Percentiles rank a stretch among this genome's conserved stretches.
Conservation (phyloP, 1,140 invertebrate genomes). For the Luehdorfia chinensis region DNA sequence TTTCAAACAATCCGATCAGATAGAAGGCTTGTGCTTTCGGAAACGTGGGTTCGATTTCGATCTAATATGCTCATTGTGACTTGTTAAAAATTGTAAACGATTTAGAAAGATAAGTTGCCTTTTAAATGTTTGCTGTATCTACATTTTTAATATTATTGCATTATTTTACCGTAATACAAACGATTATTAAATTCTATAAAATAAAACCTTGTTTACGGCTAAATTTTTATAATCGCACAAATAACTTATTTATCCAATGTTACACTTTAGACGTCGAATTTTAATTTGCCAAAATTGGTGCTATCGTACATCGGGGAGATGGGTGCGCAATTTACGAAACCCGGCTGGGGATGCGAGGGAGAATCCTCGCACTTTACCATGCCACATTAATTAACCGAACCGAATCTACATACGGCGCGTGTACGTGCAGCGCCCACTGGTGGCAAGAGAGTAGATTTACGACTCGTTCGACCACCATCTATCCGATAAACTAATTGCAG, state of each 20-base stretch:
- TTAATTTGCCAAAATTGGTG: constrained; percentile 62
- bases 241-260: background rate
- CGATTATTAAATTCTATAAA: no score
- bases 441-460: constrained; percentile 70
- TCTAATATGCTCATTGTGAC: background rate
- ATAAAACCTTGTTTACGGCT: no score
- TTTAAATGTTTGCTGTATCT: no score
- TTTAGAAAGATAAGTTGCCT: no score
- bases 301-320: constrained; percentile 58
- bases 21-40: constrained; percentile 6
- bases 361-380: constrained; percentile 54
- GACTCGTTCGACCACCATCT: constrained; percentile 68
- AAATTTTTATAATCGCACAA: no score
- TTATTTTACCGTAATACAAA: no score
- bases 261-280: constrained; percentile 45
- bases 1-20: constrained; percentile 16
- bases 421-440: constrained; percentile 56
- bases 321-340: constrained; percentile 65
- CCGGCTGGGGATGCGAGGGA: constrained; percentile 40
- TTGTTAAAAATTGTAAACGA: constrained; percentile 5
- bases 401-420: constrained; percentile 67
- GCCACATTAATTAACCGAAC: constrained; percentile 70
- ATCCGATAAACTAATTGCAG: constrained; percentile 72
- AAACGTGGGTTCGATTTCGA: constrained; percentile 5
- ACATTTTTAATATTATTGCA: no score